Conservation (phyloP, 2,888 invertebrate species). For the Hydrotaea diabolus region DNA sequence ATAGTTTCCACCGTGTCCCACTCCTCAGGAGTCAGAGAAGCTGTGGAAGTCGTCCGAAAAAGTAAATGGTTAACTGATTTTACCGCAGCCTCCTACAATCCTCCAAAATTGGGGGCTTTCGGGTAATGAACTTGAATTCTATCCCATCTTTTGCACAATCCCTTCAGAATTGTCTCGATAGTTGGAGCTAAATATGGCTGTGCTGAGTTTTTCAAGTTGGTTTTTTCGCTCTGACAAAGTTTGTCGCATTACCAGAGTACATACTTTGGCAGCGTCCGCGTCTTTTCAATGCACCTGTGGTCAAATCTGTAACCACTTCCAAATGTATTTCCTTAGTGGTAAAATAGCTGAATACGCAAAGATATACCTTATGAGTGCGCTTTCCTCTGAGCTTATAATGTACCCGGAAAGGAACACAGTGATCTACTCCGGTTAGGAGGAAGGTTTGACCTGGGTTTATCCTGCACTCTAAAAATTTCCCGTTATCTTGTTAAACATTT, state of each 20-base stretch:
- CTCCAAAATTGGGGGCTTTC: constrained; percentile 30
- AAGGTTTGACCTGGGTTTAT: constrained; percentile 51
- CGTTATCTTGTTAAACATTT: not conserved
- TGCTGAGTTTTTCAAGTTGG: not conserved
- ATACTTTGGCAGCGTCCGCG: constrained; percentile 44
- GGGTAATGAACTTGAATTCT: constrained; percentile 24
- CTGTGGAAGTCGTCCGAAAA: not conserved
- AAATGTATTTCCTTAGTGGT: not conserved
- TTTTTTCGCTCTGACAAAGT: constrained; percentile 41
- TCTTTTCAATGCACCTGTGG: constrained; percentile 48
- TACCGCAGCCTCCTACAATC: not conserved
- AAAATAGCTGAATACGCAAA: constrained; percentile 11
- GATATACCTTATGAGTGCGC: constrained; percentile 1
- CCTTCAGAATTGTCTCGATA: not conserved
- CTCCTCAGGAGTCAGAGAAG: not conserved
- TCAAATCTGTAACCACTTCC: constrained; percentile 47
- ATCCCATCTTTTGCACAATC: not conserved
- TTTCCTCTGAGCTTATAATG: constrained; percentile 44
- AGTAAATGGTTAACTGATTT: not conserved
- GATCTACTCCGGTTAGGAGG: constrained; percentile 56
- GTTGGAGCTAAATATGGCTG: constrained; percentile 13
- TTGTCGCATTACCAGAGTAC: constrained; percentile 44
- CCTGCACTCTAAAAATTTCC: constrained; percentile 33
- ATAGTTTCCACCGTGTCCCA: constrained; percentile 66
- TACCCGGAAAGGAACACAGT: constrained; percentile 52